These are phyloP conservation scores for Xenopus petersii DNA, from an alignment of 2,797 vertebrate species.

Conservation along the genomic window DNA sequence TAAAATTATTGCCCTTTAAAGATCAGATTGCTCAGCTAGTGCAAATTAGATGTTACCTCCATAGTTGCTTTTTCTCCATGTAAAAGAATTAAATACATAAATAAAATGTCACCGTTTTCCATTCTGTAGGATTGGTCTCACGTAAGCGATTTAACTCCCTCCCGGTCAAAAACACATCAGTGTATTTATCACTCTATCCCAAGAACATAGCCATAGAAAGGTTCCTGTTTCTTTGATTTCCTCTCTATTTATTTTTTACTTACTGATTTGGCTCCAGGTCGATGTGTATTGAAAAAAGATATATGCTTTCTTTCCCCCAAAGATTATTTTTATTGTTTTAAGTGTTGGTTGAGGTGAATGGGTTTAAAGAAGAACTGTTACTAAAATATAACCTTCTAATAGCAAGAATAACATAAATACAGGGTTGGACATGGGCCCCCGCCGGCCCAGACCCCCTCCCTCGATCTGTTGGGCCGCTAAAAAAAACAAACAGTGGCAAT, in stretches of 20 bases:
- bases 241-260: slow-evolving; percentile 51
- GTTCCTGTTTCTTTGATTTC: slow-evolving; percentile 59
- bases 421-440: too few species aligned
- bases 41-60: slow-evolving; percentile 57
- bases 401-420: too few species aligned
- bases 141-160: slow-evolving; percentile 60
- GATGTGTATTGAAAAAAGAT: slow-evolving; percentile 64
- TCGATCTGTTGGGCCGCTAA: too few species aligned
- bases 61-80: slow-evolving; percentile 54
- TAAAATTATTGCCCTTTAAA: slow-evolving; percentile 68
- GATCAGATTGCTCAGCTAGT: slow-evolving; percentile 59
- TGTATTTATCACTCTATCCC: slow-evolving; percentile 56
- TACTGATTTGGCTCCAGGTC: slow-evolving; percentile 57
- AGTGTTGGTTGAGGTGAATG: slow-evolving; percentile 60
- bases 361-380: slow-evolving; percentile 3
- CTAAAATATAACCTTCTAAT: not conserved
- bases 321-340: slow-evolving; percentile 62
- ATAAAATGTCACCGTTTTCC: slow-evolving; percentile 58
- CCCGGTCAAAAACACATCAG: slow-evolving; percentile 61
- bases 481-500: too few species aligned
- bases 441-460: too few species aligned
- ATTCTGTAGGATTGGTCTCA: slow-evolving; percentile 49
- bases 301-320: slow-evolving; percentile 60
- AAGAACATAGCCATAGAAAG: slow-evolving; percentile 55
- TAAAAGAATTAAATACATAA: slow-evolving; percentile 61